Base-by-base conservation (phyloP, 2,888 invertebrate genomes). In the Argyresthia albistria region DNA sequence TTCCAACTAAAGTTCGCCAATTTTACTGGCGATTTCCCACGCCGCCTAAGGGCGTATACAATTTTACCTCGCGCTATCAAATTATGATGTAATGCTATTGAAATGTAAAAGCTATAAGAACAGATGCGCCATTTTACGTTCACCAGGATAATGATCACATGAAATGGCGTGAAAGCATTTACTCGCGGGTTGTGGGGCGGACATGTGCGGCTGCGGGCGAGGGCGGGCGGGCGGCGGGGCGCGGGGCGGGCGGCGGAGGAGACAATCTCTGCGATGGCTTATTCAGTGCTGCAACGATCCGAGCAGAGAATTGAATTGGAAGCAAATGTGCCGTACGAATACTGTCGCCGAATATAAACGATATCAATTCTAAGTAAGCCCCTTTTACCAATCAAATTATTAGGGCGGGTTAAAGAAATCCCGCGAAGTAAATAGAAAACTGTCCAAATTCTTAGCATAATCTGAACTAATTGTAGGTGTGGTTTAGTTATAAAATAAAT, bases 201-300 rank as follows among this genome's bases (percentile, higher is more conserved):
- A 39, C 25, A 25, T 25, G 25, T 25, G 25, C 25, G 25, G 25
- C 43, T 36, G 53, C 52, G 54, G 56, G 57, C 46, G 58, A 54
- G 53, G 58, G 57, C 57, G 57, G 58, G 60, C 43, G 1, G 58
- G 59, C 53, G 54, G 56, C 55, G 49, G 64, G 62, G 60, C 59
- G 60, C 55, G 60, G 54, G 60, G 55, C 60, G 64, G 10, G 52
- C 57, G 65, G 65, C 67, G 54, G 64, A 60, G 62, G 67, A 75
- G 77, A 80, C 80, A 81, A 82, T 82, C 77, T 75, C 73, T 61
- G 64, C 72, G 72, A 83, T 80, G 80, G 81, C 79, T 83, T 78
- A 80, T 80, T 83, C 82, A 73, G 66, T 69, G 74, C 75, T 79
- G 79, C 79, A 77, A 77, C 77, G 81, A 82, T 73, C 80, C 80